Conservation (phyloP, 2,113 vertebrate species). For the Sitta europaea region DNA sequence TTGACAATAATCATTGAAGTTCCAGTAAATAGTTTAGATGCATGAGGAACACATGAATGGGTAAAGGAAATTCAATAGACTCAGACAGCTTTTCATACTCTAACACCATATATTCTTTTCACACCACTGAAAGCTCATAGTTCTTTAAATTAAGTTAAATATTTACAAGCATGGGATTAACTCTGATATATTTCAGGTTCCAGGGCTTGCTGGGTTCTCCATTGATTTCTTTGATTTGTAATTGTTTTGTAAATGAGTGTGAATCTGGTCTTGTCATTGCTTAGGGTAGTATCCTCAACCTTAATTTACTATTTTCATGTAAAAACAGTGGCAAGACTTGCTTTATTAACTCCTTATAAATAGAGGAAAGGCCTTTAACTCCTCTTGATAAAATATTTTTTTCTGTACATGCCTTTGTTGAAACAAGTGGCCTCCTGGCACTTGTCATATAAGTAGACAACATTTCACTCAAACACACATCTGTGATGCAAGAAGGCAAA, state of each 20-base stretch:
- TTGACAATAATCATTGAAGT: not conserved
- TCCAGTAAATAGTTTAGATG: not conserved
- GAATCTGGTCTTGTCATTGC: not conserved
- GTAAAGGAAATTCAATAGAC: not conserved
- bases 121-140: not conserved
- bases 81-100: not conserved
- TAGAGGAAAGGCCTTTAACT: not conserved
- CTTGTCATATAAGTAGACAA: not conserved
- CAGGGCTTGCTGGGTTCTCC: not conserved
- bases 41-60: not conserved
- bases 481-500: not conserved
- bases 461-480: not conserved
- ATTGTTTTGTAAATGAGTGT: not conserved
- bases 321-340: not conserved
- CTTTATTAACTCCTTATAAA: not conserved
- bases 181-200: not conserved
- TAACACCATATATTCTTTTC: not conserved
- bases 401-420: not conserved
- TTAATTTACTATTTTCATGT: not conserved
- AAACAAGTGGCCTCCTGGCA: not conserved
- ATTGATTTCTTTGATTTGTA: not conserved
- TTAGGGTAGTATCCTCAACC: not conserved
- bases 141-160: not conserved
- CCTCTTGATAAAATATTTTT: not conserved
- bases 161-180: not conserved